Evolutionary conservation across 2,888 invertebrate species (phyloP), one percentile per base, ranked within the genome.

Genomic region (Leuctra nigra): DNA sequence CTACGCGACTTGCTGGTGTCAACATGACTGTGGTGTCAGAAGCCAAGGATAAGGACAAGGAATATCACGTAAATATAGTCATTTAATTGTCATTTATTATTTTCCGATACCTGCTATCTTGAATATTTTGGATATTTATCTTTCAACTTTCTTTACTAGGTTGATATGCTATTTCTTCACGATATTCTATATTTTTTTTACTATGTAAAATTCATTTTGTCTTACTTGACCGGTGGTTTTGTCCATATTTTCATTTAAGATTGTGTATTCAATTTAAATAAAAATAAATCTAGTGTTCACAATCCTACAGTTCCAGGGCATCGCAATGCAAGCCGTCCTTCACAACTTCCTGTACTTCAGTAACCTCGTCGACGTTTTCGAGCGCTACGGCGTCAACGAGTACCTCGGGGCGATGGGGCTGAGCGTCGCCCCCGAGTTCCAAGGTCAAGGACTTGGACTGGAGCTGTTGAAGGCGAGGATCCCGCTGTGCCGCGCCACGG

Each of bases 401-500:
- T 76, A 75, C 59, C 63, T 78, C 57, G 73, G 71, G 0, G 78
- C 77, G 0, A 73, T 74, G 55, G 78, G 78, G 0, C 67, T 78
- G 63, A 76, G 76, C 39, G 77, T 78, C 3, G 68, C 68, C 20
- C 74, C 74, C 0, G 63, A 68, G 9, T 77, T 73, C 73, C 66
- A 77, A 4, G 77, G 77, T 0, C 64, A 70, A 53, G 69, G 69
- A 1, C 69, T 78, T 4, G 77, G 76, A 1, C 69, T 69, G 63
- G 71, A 73, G 61, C 66, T 78, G 9, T 62, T 78, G 39, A 64
- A 67, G 50, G 72, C 77, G 13, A 72, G 77, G 75, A 75, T 38
- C 6, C 44, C 53, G 7, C 53, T 60, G 2, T 52, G 48, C 18
- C 35, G 41, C 25, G 60, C 60, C 1, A 46, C 57, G 1, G 57